Percentiles rank a stretch among this genome's conserved stretches.
Conservation (phyloP, 2,113 vertebrate species). For the Limanda limanda region DNA sequence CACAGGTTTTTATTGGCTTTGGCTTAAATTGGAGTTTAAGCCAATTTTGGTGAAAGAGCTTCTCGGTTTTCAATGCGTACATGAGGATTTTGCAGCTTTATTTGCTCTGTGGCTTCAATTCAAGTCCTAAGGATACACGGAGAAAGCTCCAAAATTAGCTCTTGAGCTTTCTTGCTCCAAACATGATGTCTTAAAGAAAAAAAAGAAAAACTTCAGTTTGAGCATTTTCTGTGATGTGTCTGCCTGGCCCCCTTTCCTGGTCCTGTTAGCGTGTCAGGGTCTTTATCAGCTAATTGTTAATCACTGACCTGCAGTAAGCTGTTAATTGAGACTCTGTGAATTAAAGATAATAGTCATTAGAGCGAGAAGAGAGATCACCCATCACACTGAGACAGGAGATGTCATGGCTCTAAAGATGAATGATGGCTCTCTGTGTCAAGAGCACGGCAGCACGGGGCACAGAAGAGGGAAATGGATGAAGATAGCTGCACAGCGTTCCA, state of each 20-base stretch:
- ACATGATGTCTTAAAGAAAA: not conserved
- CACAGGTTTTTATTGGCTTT: too few species aligned
- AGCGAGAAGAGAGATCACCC: conserved; percentile 50
- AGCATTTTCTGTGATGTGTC: not conserved
- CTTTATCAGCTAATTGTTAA: conserved; percentile 59
- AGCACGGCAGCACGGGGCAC: conserved; percentile 23
- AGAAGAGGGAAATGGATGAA: conserved; percentile 34
- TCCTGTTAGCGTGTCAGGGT: conserved; percentile 35
- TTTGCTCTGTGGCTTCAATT: too few species aligned
- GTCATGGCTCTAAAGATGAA: conserved; percentile 48
- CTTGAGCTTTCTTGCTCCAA: too few species aligned
- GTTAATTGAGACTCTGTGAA: conserved; percentile 64
- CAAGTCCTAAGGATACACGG: too few species aligned
- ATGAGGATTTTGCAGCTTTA: too few species aligned
- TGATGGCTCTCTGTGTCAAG: conserved; percentile 45
- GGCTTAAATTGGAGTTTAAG: too few species aligned
- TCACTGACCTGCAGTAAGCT: conserved; percentile 66
- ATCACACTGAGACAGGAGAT: conserved; percentile 52
- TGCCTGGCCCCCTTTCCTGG: conserved; percentile 8
- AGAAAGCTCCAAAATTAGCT: too few species aligned
- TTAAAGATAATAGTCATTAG: conserved; percentile 65
- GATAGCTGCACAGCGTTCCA: not conserved
- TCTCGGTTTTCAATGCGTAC: too few species aligned
- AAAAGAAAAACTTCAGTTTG: not conserved
- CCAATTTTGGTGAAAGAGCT: too few species aligned